These are phyloP conservation scores for Pangasius macronema DNA, from an alignment of 2,797 vertebrate species.

Conservation along the genomic window DNA sequence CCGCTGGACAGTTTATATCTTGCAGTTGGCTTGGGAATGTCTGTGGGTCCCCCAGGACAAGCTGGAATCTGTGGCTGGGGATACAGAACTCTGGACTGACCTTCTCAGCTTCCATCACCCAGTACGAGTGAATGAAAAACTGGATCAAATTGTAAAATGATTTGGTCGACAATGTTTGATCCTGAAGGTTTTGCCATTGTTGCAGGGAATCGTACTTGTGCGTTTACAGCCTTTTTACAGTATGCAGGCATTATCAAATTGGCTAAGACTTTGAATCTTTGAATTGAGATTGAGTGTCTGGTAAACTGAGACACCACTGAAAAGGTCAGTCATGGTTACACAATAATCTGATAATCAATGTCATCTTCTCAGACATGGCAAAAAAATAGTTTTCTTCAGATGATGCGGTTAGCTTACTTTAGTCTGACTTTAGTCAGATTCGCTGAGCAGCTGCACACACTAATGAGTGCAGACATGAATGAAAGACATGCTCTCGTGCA, in stretches of 20 bases:
- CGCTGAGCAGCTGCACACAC: background rate
- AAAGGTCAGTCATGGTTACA: background rate
- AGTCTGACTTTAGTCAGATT: background rate
- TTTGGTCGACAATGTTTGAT: constrained; percentile 10
- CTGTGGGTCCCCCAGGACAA: background rate
- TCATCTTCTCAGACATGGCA: background rate
- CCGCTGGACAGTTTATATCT: background rate
- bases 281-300: background rate
- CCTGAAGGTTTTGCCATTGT: background rate
- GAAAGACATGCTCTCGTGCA: background rate
- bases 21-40: background rate
- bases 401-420: background rate
- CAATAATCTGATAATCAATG: background rate
- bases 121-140: constrained; percentile 53
- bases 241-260: background rate
- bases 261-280: background rate
- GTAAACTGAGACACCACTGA: no score
- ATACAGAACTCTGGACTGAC: background rate
- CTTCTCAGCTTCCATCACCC: background rate
- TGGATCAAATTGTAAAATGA: constrained; percentile 71
- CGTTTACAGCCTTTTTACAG: background rate
- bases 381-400: background rate
- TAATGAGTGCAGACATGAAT: background rate
- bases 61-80: background rate
- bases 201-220: constrained; percentile 2